A percentile compares a stretch with the other conserved stretches of the same genome.
Conservation (phyloP, 2,113 vertebrate genomes). For the Laterallus jamaicensis region DNA sequence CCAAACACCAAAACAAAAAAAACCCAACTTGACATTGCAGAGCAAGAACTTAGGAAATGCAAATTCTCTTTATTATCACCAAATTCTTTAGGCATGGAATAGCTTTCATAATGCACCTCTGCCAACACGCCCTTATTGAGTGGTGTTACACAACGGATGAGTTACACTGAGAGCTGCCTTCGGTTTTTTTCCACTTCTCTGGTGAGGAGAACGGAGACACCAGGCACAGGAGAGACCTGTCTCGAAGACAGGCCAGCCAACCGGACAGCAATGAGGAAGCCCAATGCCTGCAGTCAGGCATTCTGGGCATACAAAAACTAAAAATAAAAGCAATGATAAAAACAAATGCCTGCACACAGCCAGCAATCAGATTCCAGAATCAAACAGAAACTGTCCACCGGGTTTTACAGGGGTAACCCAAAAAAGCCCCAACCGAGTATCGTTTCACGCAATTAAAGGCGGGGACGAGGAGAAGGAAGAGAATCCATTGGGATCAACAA, state of each 20-base stretch:
- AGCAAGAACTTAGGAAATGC: conserved; percentile 11
- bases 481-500: background rate
- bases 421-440: background rate
- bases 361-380: background rate
- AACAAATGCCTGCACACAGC: background rate
- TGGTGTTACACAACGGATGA: background rate
- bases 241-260: background rate
- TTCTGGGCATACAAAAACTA: background rate
- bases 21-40: background rate
- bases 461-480: background rate
- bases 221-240: fast-evolving
- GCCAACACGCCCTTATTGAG: background rate
- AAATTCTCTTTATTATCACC: conserved; percentile 10
- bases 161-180: background rate
- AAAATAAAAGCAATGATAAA: background rate
- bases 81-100: conserved; percentile 5
- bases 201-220: background rate
- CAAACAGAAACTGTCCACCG: background rate
- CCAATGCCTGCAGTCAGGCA: background rate
- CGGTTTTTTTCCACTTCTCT: background rate
- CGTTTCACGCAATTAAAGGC: background rate
- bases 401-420: background rate
- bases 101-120: background rate
- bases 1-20: background rate
- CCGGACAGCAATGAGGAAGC: background rate